Conservation (phyloP, 1,140 invertebrate species). For the Neodiprion lecontei region DNA sequence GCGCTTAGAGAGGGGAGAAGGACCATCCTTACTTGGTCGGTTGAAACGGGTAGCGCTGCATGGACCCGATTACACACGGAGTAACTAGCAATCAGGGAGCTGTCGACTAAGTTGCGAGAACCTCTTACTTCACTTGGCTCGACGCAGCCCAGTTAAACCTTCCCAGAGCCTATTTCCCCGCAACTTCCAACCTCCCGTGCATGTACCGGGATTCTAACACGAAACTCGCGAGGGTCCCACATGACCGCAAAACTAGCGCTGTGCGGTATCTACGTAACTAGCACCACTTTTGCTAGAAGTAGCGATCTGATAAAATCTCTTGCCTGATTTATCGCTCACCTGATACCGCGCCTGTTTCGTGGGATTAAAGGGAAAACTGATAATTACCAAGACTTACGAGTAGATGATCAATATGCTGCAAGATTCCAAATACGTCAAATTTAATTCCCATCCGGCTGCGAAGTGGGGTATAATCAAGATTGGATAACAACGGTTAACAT, state of each 20-base stretch:
- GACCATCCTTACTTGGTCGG: neutral
- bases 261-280: too few species aligned
- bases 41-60: neutral
- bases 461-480: too few species aligned
- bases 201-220: too few species aligned
- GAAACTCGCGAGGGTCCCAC: neutral
- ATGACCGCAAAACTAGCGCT: neutral
- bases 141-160: neutral
- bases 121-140: neutral
- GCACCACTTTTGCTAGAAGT: neutral
- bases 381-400: too few species aligned
- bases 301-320: neutral
- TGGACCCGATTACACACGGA: neutral
- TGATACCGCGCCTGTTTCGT: neutral
- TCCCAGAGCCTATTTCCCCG: neutral
- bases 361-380: neutral
- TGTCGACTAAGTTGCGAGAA: slow-evolving; percentile 2
- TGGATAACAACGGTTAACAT: too few species aligned
- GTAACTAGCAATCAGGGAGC: slow-evolving; percentile 6
- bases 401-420: too few species aligned
- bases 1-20: neutral
- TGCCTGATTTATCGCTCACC: neutral
- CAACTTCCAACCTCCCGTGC: too few species aligned
- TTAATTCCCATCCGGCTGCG: too few species aligned
- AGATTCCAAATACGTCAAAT: too few species aligned